These are phyloP conservation scores for Salvelinus fontinalis DNA, from an alignment of 2,113 vertebrate species.

Conservation along the genomic window DNA sequence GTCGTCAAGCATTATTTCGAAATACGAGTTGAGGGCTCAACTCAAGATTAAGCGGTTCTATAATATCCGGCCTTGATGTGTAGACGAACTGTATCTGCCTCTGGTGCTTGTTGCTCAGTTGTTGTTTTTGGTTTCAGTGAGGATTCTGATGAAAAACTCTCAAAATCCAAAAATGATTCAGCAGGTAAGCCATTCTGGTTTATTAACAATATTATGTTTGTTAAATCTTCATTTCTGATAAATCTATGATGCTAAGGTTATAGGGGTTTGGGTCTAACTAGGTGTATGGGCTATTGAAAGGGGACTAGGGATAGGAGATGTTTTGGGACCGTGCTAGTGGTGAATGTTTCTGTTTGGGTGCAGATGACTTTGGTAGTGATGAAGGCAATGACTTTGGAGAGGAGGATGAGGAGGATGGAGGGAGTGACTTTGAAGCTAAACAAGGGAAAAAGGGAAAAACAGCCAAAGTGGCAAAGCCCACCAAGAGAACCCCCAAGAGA, in stretches of 20 bases:
- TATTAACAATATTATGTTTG: neutral
- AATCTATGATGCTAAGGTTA: neutral
- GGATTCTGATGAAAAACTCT: constrained; percentile 94
- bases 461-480: constrained; percentile 78
- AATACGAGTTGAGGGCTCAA: no score
- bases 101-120: neutral
- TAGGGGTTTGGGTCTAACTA: no score
- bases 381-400: constrained; percentile 81
- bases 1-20: no score
- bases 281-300: no score
- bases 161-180: constrained; percentile 95
- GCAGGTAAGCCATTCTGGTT: constrained; percentile 78
- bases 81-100: neutral
- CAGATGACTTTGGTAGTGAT: constrained; percentile 86
- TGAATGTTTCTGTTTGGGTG: constrained; percentile 23
- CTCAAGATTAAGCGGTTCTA: neutral
- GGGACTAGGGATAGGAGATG: neutral
- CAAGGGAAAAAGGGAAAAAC: constrained; percentile 86
- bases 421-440: constrained; percentile 87
- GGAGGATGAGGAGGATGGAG: constrained; percentile 81
- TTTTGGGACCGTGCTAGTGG: neutral
- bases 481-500: constrained; percentile 81
- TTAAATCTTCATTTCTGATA: neutral
- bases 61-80: no score
- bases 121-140: constrained; percentile 76